phyloP scores from a whole-genome alignment of 2,113 vertebrate genomes.

The Thryonomys swinderianus region DNA sequence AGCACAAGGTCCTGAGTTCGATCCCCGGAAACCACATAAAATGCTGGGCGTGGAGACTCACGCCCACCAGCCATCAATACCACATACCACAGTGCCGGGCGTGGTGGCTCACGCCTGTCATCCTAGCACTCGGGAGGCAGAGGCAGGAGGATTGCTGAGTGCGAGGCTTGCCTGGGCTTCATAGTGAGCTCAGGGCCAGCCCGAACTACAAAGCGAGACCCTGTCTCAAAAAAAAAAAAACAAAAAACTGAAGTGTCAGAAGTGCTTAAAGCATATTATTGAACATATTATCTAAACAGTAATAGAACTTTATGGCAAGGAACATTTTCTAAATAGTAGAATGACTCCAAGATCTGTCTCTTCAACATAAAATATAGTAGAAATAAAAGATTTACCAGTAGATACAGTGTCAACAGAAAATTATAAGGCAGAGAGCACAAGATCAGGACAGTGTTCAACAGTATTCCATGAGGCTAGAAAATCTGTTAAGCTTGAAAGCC shows the following conservation, averaged over 20 bases:
- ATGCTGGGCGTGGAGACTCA: no score
- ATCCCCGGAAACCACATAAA: no score
- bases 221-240: no score
- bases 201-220: no score
- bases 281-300: conserved; percentile 68
- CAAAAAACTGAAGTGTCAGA: conserved; percentile 75
- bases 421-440: conserved; percentile 83
- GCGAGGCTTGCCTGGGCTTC: no score
- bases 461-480: conserved; percentile 87
- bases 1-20: no score
- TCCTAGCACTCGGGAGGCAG: no score
- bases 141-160: no score
- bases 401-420: conserved; percentile 81
- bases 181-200: no score
- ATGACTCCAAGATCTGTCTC: conserved; percentile 71
- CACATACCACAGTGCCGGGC: no score
- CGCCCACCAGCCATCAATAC: no score
- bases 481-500: conserved; percentile 88
- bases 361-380: conserved; percentile 71
- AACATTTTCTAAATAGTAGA: conserved; percentile 83
- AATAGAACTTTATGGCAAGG: conserved; percentile 78
- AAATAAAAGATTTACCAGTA: conserved; percentile 75
- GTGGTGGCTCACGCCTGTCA: no score
- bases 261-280: conserved; percentile 65
- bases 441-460: conserved; percentile 84